A percentile compares a stretch with the other conserved stretches of the same genome.
These are phyloP conservation scores for Cephus cinctus DNA, from an alignment of 1,140 invertebrate genomes.

Conservation along the genomic window DNA sequence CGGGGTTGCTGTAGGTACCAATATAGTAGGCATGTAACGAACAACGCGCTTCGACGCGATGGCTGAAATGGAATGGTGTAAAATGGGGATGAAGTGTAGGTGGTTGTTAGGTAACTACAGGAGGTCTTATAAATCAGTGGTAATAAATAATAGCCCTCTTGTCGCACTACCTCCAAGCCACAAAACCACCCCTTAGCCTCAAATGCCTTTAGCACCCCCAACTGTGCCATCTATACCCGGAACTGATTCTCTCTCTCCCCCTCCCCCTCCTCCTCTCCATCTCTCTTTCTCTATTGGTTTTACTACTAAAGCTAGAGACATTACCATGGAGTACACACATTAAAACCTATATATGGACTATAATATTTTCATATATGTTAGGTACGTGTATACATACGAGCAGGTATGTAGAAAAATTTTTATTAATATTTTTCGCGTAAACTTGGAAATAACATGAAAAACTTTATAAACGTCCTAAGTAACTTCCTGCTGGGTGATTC, in stretches of 20 bases:
- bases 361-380: too few species aligned
- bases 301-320: too few species aligned
- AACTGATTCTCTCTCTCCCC: neutral
- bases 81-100: slow-evolving; percentile 19
- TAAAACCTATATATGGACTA: too few species aligned
- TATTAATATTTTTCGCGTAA: neutral
- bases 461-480: neutral
- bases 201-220: slow-evolving; percentile 32
- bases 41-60: too few species aligned
- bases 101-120: slow-evolving; percentile 25
- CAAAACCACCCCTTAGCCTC: slow-evolving; percentile 22
- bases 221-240: neutral
- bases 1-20: too few species aligned
- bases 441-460: neutral
- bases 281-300: neutral
- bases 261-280: neutral
- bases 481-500: too few species aligned
- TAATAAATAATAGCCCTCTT: slow-evolving; percentile 35
- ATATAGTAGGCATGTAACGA: too few species aligned
- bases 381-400: too few species aligned
- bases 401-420: neutral
- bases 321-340: too few species aligned
- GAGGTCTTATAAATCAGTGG: slow-evolving; percentile 36
- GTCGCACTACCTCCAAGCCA: slow-evolving; percentile 8
- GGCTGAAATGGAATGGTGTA: too few species aligned